Evolutionary conservation across 2,888 invertebrate species (phyloP), one percentile per base, ranked within the genome.

Genomic region (Orthosia incerta): DNA sequence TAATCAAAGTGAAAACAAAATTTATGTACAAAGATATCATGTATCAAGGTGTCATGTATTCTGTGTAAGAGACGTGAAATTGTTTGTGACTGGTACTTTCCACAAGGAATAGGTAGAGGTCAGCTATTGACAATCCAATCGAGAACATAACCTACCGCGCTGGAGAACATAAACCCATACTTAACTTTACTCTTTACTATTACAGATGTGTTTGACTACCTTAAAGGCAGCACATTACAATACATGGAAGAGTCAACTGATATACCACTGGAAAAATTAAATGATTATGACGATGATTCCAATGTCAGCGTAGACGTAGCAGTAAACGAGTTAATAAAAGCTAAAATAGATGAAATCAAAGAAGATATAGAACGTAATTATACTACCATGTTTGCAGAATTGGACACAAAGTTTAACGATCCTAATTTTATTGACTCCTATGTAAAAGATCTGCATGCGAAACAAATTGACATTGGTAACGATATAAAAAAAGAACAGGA

Each of bases 321-420:
- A 20, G 48, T 91, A 50, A 75, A 89, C 53, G 63, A 85, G 39
- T 67, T 89, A 68, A 76, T 91, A 16, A 51, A 82, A n/a, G 45
- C 20, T 1, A 86, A 80, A 76, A 81, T 85, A 23, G n/a, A 74
- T 9, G 71, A 86, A 60, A 83, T 89, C 23, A 51, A 20, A 63
- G 63, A 59, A 18, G 57, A 16, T 12, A 76, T 87, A 4, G 4
- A 76, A 48, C 65, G 1, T 16, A 72, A 86, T 39, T 59, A 79
- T 7, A 61, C 72, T 4, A 46, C 66, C 12, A 79, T 87, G 63
- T 90, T 90, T 76, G 62, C 85, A 18, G 74, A 80, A 23, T 50
- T 91, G 15, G 83, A 87, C 26, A 23, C 80, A 39, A 50, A 64
- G 39, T 60, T 92, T 4, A 56, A 83, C 61, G 74, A 89, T 67